Percentiles rank a stretch among this genome's conserved stretches.
Conservation (phyloP, 2,797 vertebrate genomes). For the Strix occidentalis region DNA sequence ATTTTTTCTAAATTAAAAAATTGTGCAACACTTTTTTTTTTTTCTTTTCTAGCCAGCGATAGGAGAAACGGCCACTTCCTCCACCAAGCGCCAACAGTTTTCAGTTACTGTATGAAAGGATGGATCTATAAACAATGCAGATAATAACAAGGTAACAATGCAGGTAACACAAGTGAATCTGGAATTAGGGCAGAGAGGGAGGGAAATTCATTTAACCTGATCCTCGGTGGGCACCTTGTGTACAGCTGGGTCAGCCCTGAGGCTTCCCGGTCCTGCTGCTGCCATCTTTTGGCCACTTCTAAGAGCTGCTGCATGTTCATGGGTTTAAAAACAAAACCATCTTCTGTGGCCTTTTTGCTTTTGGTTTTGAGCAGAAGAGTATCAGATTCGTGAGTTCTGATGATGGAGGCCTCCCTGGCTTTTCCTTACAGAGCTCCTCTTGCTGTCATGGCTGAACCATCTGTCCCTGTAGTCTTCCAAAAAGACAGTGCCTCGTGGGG, state of each 20-base stretch:
- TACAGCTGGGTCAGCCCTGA: not conserved
- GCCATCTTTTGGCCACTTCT: not conserved
- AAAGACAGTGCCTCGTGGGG: not conserved
- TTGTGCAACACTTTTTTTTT: not conserved
- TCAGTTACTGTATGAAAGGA: not conserved
- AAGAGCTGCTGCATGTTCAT: not conserved
- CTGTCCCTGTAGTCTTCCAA: not conserved
- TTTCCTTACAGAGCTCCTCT: not conserved
- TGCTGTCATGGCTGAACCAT: not conserved
- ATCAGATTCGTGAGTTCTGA: not conserved
- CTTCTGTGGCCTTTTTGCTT: not conserved
- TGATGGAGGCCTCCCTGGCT: not conserved
- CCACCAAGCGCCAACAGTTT: rapidly evolving
- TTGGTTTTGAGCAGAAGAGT: not conserved
- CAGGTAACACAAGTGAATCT: not conserved
- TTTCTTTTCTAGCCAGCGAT: not conserved
- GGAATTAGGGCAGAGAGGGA: not conserved
- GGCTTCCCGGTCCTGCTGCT: not conserved
- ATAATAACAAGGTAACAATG: not conserved
- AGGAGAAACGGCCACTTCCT: not conserved
- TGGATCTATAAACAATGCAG: not conserved
- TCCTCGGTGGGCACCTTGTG: not conserved
- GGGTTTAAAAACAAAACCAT: not conserved
- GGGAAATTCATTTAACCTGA: not conserved
- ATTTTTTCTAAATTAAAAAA: not conserved